Conservation (phyloP, 2,113 vertebrate species). For the Cyanistes caeruleus region DNA sequence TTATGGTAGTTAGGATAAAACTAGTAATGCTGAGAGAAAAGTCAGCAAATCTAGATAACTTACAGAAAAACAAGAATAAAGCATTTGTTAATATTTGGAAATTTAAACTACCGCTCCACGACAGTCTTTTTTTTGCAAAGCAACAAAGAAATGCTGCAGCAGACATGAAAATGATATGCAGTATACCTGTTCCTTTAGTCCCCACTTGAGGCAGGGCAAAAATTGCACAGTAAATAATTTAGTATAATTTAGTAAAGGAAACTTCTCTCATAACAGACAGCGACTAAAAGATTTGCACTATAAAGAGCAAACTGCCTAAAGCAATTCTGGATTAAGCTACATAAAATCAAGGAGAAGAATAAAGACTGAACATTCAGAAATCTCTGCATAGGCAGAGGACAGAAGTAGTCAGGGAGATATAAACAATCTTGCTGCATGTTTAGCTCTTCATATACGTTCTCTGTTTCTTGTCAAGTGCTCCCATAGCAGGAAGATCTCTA, state of each 20-base stretch:
- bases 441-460: not conserved
- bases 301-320: not conserved
- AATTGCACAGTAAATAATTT: not conserved
- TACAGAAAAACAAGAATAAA: not conserved
- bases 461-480: conserved; percentile 29
- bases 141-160: not conserved
- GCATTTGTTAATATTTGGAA: not conserved
- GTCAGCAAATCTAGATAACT: not conserved
- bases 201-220: not conserved
- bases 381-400: not conserved
- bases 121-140: not conserved
- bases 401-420: not conserved
- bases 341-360: not conserved
- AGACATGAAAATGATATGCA: not conserved
- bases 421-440: not conserved
- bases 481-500: not conserved
- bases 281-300: not conserved
- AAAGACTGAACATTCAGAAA: not conserved
- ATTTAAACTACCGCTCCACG: not conserved
- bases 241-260: not conserved
- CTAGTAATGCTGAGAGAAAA: not conserved
- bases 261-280: not conserved
- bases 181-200: not conserved
- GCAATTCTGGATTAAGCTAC: not conserved
- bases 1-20: not conserved